Base-by-base conservation (phyloP, 1,140 invertebrate species). In the Palaemon carinicauda region DNA sequence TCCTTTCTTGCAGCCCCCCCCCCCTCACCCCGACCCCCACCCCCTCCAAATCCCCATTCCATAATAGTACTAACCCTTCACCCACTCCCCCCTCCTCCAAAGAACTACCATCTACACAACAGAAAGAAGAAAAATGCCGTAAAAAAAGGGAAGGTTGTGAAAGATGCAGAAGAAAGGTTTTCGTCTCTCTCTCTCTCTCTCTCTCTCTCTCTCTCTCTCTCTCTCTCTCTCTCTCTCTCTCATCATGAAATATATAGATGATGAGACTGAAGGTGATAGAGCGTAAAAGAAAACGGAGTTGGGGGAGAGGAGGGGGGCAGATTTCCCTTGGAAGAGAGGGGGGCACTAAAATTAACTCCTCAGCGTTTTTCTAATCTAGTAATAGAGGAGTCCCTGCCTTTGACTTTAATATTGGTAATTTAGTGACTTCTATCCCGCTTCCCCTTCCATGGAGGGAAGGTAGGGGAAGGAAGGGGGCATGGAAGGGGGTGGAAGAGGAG, bases 391-490 rank as follows among this genome's bases (percentile, higher is more conserved):
- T 53, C 53, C 41, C 78, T 80, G 78, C 54, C 52, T 60, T 60
- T 80, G 78, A 80, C 78, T 60, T 80, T 80, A 80, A 80, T 80
- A 80, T 60, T 80, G 78, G 78, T 80, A 60, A 80, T 80, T 80
- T 80, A 80, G 53, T 60, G 78, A 60, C 41, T 51, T 52, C 29
- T 53, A 53, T 33, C 78, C 78, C 15, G 7, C 74, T 14, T n/a
- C 15, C 19, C 27, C 33, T 51, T 51, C 50, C 41, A 41, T 41
- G 41, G 41, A 12, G 41, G 0, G 12, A 9, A 12, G 33, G 41
- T 41, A 12, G 41, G 41, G 41, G 41, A 12, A 41, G 7, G 41
- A 12, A 41, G 41, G 41, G 41, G 41, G 41, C 12, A 12, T 1
- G 41, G 41, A 41, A 41, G 0, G 41, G 41, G 41, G 41, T 41